Percentiles rank a stretch among this genome's conserved stretches.
Conservation (phyloP, 2,888 invertebrate species). For the Lepidonotus clava region DNA sequence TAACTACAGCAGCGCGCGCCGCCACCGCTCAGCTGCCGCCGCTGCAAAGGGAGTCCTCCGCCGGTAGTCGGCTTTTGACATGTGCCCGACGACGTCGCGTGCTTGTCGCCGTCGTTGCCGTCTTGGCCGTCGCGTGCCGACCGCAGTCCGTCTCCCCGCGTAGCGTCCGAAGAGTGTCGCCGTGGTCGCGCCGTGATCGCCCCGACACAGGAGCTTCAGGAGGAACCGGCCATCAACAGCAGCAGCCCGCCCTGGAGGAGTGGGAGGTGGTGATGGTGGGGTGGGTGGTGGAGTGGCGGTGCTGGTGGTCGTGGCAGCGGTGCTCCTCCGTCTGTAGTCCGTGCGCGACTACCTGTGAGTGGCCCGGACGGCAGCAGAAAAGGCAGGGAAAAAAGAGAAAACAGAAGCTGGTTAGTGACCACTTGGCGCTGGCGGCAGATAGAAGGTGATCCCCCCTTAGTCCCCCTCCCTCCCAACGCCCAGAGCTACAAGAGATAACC, state of each 20-base stretch:
- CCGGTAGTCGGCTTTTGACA: neutral
- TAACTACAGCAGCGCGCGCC: neutral
- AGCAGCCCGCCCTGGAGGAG: too few relatives aligned
- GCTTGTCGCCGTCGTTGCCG: neutral
- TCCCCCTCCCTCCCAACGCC: too few relatives aligned
- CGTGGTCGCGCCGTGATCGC: conserved; percentile 2
- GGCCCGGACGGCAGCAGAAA: too few relatives aligned
- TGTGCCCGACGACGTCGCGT: neutral
- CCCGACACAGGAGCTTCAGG: neutral
- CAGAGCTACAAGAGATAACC: too few relatives aligned
- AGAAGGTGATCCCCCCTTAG: too few relatives aligned
- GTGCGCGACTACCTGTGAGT: conserved; percentile 20
- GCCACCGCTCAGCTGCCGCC: neutral
- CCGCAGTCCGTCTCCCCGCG: conserved; percentile 30
- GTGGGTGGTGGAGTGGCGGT: too few relatives aligned
- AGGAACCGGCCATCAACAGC: neutral
- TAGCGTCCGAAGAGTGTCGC: conserved; percentile 17
- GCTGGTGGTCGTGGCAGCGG: neutral
- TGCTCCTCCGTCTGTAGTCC: neutral
- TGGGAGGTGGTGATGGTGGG: neutral
- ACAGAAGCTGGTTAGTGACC: neutral
- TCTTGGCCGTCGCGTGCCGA: conserved; percentile 35
- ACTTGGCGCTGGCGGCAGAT: too few relatives aligned
- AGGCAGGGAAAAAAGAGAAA: neutral
- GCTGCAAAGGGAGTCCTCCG: neutral